Conservation (phyloP, 2,888 invertebrate species). For the Napeogenes sylphis region DNA sequence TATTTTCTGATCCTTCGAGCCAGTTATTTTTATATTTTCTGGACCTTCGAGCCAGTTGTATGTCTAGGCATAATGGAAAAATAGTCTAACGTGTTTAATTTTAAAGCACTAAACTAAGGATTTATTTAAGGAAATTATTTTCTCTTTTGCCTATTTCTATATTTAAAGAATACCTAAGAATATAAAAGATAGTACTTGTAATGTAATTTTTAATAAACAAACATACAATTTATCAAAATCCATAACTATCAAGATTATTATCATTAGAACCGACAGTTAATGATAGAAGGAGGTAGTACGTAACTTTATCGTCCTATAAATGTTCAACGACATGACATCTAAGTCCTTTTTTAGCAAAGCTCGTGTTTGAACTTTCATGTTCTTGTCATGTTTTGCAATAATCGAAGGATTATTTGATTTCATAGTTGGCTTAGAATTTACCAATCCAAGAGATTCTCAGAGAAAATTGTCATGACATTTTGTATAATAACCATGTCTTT, state of each 20-base stretch:
- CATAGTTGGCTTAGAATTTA: background rate
- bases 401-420: background rate
- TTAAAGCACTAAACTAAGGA: no score
- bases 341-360: constrained; percentile 21
- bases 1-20: constrained; percentile 10
- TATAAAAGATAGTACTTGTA: no score
- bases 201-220: background rate
- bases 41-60: constrained; percentile 5
- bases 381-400: constrained; percentile 7
- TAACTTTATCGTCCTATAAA: background rate
- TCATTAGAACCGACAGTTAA: constrained; percentile 5
- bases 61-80: background rate
- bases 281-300: background rate
- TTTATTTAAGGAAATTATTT: no score
- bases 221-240: background rate
- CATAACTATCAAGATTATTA: constrained; percentile 3
- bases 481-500: no score
- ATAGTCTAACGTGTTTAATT: no score
- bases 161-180: no score
- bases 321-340: constrained; percentile 6
- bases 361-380: constrained; percentile 20
- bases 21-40: no score
- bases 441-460: background rate
- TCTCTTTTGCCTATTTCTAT: no score
- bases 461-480: no score